phyloP scores from a whole-genome alignment of 2,797 vertebrate genomes.

The Neomorphus geoffroyi region DNA sequence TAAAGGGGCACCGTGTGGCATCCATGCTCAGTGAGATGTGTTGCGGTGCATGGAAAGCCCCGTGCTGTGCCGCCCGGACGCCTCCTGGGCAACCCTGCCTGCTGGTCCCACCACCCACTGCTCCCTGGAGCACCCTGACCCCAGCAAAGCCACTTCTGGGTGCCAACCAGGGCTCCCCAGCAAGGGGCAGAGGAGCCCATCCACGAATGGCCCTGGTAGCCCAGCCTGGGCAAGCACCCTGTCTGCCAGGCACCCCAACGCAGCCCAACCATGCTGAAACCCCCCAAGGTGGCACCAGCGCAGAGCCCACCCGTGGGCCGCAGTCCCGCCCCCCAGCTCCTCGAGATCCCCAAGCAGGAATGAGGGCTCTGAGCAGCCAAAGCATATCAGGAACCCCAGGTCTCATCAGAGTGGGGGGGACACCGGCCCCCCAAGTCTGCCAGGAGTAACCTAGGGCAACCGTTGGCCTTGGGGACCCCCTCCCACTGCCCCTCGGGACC shows the following conservation, averaged over 20 bases:
- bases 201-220: not conserved
- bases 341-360: not conserved
- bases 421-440: not conserved
- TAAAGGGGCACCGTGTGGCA: not conserved
- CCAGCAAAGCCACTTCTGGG: accelerated
- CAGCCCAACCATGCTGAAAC: not conserved
- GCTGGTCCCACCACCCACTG: not conserved
- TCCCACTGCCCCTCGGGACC: too few relatives aligned
- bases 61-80: not conserved
- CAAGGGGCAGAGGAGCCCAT: not conserved
- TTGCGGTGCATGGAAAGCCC: not conserved
- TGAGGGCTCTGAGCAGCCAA: not conserved
- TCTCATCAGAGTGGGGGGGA: accelerated
- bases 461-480: too few relatives aligned
- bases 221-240: not conserved
- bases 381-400: not conserved
- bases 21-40: not conserved
- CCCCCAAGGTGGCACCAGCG: slow-evolving; percentile 13
- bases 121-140: not conserved
- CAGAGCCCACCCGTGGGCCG: too few relatives aligned
- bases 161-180: accelerated
- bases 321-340: not conserved
- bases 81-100: not conserved
- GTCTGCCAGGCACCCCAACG: not conserved
- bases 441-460: not conserved